Evolutionary conservation across 1,140 invertebrate genomes (phyloP).

Genomic region (Homalodisca vitripennis): DNA sequence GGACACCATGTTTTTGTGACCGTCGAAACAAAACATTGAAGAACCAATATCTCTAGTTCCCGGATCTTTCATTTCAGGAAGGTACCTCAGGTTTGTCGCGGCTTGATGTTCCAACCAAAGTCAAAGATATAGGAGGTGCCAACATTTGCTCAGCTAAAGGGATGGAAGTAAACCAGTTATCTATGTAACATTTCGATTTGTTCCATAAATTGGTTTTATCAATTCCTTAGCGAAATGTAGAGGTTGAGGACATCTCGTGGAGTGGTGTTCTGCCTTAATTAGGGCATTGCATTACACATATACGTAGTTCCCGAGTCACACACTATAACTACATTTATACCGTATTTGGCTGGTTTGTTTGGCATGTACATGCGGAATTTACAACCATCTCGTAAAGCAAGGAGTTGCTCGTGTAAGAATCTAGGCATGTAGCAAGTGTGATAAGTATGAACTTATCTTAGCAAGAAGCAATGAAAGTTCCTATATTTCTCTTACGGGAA

Average conservation of each 20-base stretch:
- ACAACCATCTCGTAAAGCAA: constrained; percentile 44
- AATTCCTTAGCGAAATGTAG: constrained; percentile 33
- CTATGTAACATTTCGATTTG: constrained; percentile 47
- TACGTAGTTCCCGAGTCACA: constrained; percentile 38
- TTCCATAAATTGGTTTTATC: too few relatives aligned
- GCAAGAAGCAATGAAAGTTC: too few relatives aligned
- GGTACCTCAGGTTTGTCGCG: constrained; percentile 31
- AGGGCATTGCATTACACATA: constrained; percentile 39
- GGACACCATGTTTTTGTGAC: constrained; percentile 45
- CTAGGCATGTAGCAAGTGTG: too few relatives aligned
- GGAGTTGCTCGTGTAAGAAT: constrained; percentile 33
- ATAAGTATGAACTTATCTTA: too few relatives aligned
- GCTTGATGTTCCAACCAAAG: too few relatives aligned
- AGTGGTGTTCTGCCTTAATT: constrained; percentile 35
- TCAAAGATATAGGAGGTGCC: too few relatives aligned
- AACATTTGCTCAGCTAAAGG: too few relatives aligned
- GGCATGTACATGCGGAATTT: constrained; percentile 50
- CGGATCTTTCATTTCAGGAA: background rate
- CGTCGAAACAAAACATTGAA: constrained; percentile 42
- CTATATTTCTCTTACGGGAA: too few relatives aligned
- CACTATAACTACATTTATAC: constrained; percentile 41
- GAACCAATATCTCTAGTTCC: too few relatives aligned
- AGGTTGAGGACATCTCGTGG: constrained; percentile 1
- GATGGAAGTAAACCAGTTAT: constrained; percentile 49
- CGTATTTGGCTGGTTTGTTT: constrained; percentile 44